Base-by-base conservation (phyloP, 2,797 vertebrate genomes). In the Bradypodion pumilum region DNA sequence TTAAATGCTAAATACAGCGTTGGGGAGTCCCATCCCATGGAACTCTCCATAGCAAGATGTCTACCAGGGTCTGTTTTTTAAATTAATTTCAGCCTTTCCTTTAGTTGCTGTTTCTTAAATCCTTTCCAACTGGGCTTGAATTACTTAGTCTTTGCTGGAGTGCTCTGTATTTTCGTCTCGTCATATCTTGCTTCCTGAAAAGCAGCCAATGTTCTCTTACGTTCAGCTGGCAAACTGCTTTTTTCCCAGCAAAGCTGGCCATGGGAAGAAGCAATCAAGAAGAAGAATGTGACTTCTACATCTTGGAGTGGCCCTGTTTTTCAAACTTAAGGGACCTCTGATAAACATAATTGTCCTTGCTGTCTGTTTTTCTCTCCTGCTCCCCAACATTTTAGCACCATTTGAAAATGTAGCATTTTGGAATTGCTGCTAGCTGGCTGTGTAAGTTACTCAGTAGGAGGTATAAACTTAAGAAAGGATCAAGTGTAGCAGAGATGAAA, bases 51-150 rank as follows among this genome's bases (percentile, higher is more conserved):
- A 78, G 79, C 35, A 16, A 68, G 56, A 5, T 16, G 56, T 59
- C 59, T 40, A 29, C 23, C 27, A 1, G 44, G 69, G 46, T 42
- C 35, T 16, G 15, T 27, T 65, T 29, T 73, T 79, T n/a, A n/a
- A n/a, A 21, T 63, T 73, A 37, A 44, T 69, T 63, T 35, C 40
- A 25, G 15, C 25, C 32, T 60, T 77, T 44, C n/a, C n/a, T 35
- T 70, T 42, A 42, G 49, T 70, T 32, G 4, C 4, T 35, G 42
- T 60, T 72, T 62, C 82, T 72, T 25, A 70, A 74, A 74, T 73
- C 42, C 79, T 72, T 84, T 65, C 60, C 83, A 46, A 19, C 77
- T 79, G 1, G 40, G 74, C 2, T 16, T 80, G 83, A 84, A 42
- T 56, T 65, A 59, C 78, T 37, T 80, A 63, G 6, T 60, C 68